Conservation (phyloP, 2,888 invertebrate species). For the Smittia aterrima region DNA sequence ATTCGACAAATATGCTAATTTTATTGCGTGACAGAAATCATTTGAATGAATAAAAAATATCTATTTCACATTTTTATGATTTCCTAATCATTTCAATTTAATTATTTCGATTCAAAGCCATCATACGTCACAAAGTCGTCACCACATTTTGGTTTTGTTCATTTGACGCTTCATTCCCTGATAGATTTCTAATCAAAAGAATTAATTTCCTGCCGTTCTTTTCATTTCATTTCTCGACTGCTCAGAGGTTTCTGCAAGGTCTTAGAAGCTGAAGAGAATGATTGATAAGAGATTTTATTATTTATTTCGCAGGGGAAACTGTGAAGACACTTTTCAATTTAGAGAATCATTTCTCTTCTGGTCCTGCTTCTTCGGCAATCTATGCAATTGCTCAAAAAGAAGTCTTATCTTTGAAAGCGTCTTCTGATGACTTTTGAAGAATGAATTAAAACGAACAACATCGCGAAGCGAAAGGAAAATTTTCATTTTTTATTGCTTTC, state of each 20-base stretch:
- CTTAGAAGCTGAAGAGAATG: not conserved
- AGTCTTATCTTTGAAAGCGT: not conserved
- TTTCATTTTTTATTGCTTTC: conserved; percentile 29
- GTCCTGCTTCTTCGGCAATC: not conserved
- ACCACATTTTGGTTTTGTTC: not conserved
- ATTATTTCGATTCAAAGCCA: conserved; percentile 24
- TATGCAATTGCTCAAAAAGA: not conserved
- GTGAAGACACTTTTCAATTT: conserved; percentile 3
- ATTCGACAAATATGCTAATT: conserved; percentile 41
- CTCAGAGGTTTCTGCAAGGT: not conserved
- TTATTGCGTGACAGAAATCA: conserved; percentile 31
- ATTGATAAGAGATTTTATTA: conserved; percentile 16
- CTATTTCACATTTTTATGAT: conserved; percentile 23
- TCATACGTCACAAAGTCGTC: not conserved
- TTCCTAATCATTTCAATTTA: conserved; percentile 29
- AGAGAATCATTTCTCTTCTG: not conserved
- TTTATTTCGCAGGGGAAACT: not conserved
- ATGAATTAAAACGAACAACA: not conserved
- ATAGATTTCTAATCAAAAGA: conserved; percentile 17
- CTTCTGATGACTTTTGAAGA: not conserved
- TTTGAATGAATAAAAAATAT: not conserved
- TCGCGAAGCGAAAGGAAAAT: not conserved
- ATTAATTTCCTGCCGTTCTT: conserved; percentile 27
- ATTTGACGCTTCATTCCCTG: conserved; percentile 6
- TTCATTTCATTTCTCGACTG: not conserved